phyloP scores from a whole-genome alignment of 2,888 invertebrate genomes.

The Thera britannica region DNA sequence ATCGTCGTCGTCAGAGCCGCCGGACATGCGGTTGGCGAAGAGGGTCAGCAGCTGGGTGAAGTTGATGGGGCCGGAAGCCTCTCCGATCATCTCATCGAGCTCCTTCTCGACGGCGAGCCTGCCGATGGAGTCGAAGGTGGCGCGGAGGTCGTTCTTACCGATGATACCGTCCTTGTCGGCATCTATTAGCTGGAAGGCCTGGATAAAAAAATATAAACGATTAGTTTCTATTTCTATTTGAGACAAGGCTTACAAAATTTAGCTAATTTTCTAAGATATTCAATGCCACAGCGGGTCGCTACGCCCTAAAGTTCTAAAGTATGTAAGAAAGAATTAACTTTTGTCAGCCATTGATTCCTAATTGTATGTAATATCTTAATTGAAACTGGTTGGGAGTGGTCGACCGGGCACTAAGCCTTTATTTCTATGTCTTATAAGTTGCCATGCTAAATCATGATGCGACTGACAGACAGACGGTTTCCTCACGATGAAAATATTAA shows the following conservation, averaged over 20 bases:
- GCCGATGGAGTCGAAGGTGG: constrained; percentile 96
- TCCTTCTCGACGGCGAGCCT: constrained; percentile 95
- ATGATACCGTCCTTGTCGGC: constrained; percentile 97
- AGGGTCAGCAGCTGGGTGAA: constrained; percentile 97
- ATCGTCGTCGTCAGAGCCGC: constrained; percentile 96
- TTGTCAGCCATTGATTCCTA: not conserved
- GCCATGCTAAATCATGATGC: too few species aligned
- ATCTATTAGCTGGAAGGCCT: constrained; percentile 98
- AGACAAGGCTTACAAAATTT: not conserved
- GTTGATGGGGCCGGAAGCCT: constrained; percentile 96
- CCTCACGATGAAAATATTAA: constrained; percentile 4
- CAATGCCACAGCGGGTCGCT: not conserved
- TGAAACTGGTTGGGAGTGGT: too few species aligned
- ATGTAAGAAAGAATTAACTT: not conserved
- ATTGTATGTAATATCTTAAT: not conserved
- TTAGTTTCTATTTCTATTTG: not conserved
- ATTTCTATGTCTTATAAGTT: too few species aligned
- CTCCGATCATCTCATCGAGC: constrained; percentile 94
- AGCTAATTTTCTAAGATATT: not conserved
- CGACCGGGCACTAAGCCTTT: too few species aligned
- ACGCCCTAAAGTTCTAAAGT: not conserved
- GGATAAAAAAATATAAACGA: constrained; percentile 31
- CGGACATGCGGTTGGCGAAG: constrained; percentile 96
- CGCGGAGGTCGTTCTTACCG: constrained; percentile 95
- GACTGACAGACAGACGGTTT: not conserved